Conservation (phyloP, 2,113 vertebrate genomes). For the Dolichallabes microphthalmus region DNA sequence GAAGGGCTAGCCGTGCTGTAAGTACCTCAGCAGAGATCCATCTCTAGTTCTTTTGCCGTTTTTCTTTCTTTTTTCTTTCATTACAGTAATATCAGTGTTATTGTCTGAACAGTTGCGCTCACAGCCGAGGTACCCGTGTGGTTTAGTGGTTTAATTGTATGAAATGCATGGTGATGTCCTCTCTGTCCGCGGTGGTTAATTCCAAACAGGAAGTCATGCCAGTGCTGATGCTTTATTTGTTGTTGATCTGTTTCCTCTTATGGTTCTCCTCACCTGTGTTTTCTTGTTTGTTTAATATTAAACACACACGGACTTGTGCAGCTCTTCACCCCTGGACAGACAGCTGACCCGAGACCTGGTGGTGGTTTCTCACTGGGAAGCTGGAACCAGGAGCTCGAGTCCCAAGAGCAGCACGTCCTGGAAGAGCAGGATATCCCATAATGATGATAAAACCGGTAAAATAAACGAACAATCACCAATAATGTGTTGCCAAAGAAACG, state of each 20-base stretch:
- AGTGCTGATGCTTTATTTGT: background rate
- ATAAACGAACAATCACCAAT: too few species aligned
- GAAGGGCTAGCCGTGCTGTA: slow-evolving; percentile 57
- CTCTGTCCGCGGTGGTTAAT: background rate
- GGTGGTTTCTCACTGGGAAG: slow-evolving; percentile 74
- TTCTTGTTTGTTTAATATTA: too few species aligned
- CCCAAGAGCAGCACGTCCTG: slow-evolving; percentile 57
- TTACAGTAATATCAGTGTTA: slow-evolving; percentile 42
- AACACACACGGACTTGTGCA: slow-evolving; percentile 45
- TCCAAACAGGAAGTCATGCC: background rate
- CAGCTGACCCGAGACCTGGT: slow-evolving; percentile 68
- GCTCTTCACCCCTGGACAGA: slow-evolving; percentile 74
- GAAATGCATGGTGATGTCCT: slow-evolving; percentile 25
- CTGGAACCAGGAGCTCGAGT: slow-evolving; percentile 59
- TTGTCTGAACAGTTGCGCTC: slow-evolving; percentile 43
- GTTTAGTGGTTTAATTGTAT: slow-evolving; percentile 31
- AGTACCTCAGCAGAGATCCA: slow-evolving; percentile 54
- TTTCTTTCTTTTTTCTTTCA: slow-evolving; percentile 6
- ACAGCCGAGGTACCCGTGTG: slow-evolving; percentile 30
- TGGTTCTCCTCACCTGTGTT: background rate
- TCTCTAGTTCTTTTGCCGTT: slow-evolving; percentile 44
- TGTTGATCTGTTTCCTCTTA: background rate
- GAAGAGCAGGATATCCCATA: slow-evolving; percentile 59
- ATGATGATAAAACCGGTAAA: slow-evolving; percentile 59
- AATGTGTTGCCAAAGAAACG: too few species aligned